Evolutionary conservation across 2,797 vertebrate species (phyloP).

Genomic region (Parambassis ranga): DNA sequence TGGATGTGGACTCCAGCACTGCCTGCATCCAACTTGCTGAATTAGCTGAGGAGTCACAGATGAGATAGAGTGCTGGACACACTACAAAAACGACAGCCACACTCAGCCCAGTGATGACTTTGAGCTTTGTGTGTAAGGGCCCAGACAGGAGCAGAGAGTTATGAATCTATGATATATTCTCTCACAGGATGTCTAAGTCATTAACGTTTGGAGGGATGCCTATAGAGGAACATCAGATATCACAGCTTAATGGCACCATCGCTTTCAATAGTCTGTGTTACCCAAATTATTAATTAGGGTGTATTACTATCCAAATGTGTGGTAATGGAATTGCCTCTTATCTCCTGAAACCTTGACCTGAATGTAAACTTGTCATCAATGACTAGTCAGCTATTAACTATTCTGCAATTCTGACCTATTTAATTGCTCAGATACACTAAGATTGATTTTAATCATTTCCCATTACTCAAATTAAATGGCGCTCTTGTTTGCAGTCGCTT

Average conservation of each 20-base stretch:
- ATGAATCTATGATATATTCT: slow-evolving; percentile 3
- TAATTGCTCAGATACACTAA: slow-evolving; percentile 40
- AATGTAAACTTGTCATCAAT: slow-evolving; percentile 26
- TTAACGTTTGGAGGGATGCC: neutral
- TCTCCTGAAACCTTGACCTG: slow-evolving; percentile 23
- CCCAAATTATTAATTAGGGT: slow-evolving; percentile 7
- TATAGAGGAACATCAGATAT: slow-evolving; percentile 11
- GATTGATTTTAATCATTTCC: slow-evolving; percentile 48
- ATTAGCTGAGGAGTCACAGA: neutral
- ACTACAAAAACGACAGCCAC: neutral
- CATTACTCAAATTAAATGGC: slow-evolving; percentile 33
- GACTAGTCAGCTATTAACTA: slow-evolving; percentile 15
- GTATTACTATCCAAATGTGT: slow-evolving; percentile 29
- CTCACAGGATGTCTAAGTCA: neutral
- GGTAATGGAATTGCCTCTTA: slow-evolving; percentile 15
- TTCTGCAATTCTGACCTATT: slow-evolving; percentile 33
- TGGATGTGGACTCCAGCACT: neutral
- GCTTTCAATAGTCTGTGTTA: slow-evolving; percentile 16
- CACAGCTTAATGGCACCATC: slow-evolving; percentile 17
- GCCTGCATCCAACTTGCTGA: neutral
- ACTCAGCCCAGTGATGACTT: neutral
- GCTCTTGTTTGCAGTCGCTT: slow-evolving; percentile 32
- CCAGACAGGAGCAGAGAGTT: neutral
- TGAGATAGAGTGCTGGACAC: neutral
- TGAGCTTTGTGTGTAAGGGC: neutral